These are phyloP conservation scores for Microctenopoma steveboyesi DNA, from an alignment of 2,797 vertebrate genomes.

Conservation along the genomic window DNA sequence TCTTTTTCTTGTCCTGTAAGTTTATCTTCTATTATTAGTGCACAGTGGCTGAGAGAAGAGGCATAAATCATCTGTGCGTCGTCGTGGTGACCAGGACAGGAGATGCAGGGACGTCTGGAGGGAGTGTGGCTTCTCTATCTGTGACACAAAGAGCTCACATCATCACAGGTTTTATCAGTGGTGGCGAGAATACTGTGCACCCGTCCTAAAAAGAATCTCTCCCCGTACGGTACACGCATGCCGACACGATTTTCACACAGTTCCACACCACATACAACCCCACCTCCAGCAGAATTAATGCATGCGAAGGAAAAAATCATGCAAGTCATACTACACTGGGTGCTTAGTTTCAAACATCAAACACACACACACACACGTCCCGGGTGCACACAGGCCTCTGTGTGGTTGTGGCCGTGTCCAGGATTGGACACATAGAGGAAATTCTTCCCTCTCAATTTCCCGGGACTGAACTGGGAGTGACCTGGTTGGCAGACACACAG, in stretches of 20 bases:
- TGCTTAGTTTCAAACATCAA: conserved; percentile 37
- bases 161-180: neutral
- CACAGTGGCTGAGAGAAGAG: conserved; percentile 19
- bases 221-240: neutral
- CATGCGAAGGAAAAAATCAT: conserved; percentile 43
- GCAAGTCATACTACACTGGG: conserved; percentile 51
- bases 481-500: conserved; percentile 82
- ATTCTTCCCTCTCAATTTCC: conserved; percentile 80
- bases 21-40: conserved; percentile 50
- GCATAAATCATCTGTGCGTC: conserved; percentile 25
- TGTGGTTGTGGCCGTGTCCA: conserved; percentile 62
- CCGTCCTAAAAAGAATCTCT: neutral
- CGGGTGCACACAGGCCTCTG: conserved; percentile 46
- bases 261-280: conserved; percentile 5
- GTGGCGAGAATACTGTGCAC: neutral
- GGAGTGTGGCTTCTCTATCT: neutral
- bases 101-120: conserved; percentile 13
- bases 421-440: conserved; percentile 74
- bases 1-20: conserved; percentile 31
- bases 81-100: conserved; percentile 19
- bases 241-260: conserved; percentile 7
- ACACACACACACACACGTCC: conserved; percentile 11
- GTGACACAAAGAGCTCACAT: neutral
- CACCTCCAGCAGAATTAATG: conserved; percentile 9
- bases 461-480: conserved; percentile 86